These are phyloP conservation scores for Macquaria ambigua DNA, from an alignment of 2,113 vertebrate species.

Conservation along the genomic window DNA sequence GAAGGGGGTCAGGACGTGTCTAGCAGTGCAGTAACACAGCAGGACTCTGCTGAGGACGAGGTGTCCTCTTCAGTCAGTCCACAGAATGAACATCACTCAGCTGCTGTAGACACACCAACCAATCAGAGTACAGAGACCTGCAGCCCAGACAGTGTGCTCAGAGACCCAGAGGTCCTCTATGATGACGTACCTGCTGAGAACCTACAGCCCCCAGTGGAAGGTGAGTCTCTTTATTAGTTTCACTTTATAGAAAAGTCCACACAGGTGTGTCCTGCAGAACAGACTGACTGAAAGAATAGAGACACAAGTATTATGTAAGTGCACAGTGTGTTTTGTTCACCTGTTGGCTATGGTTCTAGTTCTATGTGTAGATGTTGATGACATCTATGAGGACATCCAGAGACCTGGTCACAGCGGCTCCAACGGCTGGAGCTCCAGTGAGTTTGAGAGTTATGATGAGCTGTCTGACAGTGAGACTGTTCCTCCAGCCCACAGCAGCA, in stretches of 20 bases:
- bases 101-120: not conserved
- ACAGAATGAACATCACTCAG: not conserved
- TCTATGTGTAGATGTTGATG: conserved; percentile 27
- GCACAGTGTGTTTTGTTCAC: not conserved
- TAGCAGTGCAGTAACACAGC: not conserved
- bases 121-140: not conserved
- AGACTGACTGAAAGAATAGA: not conserved
- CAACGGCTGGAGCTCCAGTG: conserved; percentile 57
- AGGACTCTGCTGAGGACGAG: not conserved
- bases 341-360: not conserved
- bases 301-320: not conserved
- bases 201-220: not conserved
- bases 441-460: conserved; percentile 58
- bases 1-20: not conserved
- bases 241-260: not conserved
- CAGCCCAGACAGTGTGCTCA: not conserved
- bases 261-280: too few species aligned
- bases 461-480: conserved; percentile 24
- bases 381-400: conserved; percentile 62
- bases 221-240: not conserved
- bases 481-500: conserved; percentile 10
- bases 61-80: not conserved
- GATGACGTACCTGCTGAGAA: conserved; percentile 53
- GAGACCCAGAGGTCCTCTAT: conserved; percentile 35
- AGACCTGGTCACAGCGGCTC: conserved; percentile 9